Conservation (phyloP, 2,113 vertebrate species). For the Eretmodus cyanostictus region DNA sequence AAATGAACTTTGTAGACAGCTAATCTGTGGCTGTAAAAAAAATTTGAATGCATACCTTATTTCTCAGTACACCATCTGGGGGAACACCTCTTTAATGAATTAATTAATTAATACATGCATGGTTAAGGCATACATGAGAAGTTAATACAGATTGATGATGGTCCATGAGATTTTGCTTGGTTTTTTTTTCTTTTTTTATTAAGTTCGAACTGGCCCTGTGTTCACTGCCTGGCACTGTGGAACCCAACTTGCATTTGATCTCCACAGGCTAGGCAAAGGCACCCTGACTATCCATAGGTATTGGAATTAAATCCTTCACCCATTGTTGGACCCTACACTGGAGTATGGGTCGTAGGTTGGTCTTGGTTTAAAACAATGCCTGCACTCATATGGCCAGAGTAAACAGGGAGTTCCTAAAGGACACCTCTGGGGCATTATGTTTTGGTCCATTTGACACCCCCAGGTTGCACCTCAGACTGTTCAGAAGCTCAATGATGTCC, state of each 20-base stretch:
- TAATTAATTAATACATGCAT: fast-evolving
- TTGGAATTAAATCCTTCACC: neutral
- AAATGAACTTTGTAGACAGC: neutral
- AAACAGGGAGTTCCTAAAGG: neutral
- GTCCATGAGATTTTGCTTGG: neutral
- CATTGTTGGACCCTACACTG: neutral
- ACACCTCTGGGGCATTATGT: neutral
- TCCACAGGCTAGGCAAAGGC: neutral
- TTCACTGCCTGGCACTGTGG: neutral
- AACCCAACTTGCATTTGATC: neutral
- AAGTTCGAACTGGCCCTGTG: neutral
- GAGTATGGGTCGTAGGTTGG: neutral
- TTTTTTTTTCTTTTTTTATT: neutral
- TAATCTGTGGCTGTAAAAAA: neutral
- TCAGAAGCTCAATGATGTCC: neutral
- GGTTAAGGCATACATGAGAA: neutral
- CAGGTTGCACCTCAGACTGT: neutral
- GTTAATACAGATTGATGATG: neutral
- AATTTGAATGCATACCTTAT: fast-evolving
- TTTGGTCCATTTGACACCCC: neutral
- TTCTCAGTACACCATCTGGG: neutral
- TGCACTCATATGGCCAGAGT: neutral
- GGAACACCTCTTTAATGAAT: neutral
- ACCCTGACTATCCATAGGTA: neutral
- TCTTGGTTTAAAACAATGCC: neutral